Evolutionary conservation across 2,113 vertebrate genomes (phyloP).

Genomic region (Alexandromys fortis): DNA sequence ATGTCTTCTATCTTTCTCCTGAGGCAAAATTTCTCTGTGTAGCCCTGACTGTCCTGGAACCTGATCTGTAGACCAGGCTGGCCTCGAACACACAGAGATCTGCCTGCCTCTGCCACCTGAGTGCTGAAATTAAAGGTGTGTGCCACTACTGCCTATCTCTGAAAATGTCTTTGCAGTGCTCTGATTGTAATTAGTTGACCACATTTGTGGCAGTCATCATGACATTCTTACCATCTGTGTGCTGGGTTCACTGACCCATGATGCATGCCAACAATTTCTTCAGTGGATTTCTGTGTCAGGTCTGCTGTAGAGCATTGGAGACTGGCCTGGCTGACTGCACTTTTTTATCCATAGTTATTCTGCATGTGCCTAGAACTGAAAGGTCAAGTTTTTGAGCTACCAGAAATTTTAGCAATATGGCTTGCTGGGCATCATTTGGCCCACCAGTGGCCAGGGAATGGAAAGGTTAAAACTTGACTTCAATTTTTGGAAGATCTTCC

Average conservation of each 20-base stretch:
- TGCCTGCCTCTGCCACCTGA: not conserved
- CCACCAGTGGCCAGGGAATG: not conserved
- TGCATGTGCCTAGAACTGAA: not conserved
- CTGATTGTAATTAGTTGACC: conserved; percentile 27
- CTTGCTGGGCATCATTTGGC: not conserved
- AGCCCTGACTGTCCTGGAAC: not conserved
- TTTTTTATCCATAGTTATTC: conserved; percentile 25
- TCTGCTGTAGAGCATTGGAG: not conserved
- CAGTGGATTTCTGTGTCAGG: not conserved
- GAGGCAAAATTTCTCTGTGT: not conserved
- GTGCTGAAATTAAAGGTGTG: not conserved
- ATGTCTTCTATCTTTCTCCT: not conserved
- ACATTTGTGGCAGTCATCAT: not conserved
- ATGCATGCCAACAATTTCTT: not conserved
- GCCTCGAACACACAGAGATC: not conserved
- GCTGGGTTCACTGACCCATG: not conserved
- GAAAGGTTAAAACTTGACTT: conserved; percentile 45
- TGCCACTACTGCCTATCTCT: not conserved
- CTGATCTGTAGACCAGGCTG: not conserved
- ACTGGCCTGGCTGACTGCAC: not conserved
- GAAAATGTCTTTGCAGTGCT: conserved; percentile 17
- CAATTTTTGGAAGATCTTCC: not conserved
- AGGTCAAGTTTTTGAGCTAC: not conserved
- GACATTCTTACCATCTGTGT: not conserved
- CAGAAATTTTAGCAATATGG: conserved; percentile 7